phyloP scores from a whole-genome alignment of 37 sponge, comb jelly and placozoan genomes.

The Haliclona indistincta region DNA sequence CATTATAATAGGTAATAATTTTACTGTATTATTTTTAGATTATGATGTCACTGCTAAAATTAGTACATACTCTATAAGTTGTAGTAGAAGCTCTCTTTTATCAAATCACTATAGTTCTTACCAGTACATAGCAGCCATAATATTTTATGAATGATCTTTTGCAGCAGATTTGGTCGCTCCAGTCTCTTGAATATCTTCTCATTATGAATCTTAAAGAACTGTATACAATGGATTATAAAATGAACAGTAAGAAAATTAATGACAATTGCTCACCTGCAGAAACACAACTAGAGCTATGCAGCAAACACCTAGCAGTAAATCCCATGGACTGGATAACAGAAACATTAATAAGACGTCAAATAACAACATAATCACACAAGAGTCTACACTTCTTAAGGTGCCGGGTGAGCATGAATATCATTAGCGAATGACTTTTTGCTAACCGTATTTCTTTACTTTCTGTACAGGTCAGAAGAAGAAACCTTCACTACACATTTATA shows the following conservation, averaged over 20 bases:
- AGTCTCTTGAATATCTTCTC: conserved; percentile 24
- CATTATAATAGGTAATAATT: background rate
- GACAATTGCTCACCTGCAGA: conserved; percentile 60
- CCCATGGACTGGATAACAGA: conserved; percentile 55
- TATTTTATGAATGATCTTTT: conserved; percentile 61
- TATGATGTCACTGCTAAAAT: too few species aligned
- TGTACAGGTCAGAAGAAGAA: too few species aligned
- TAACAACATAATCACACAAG: background rate
- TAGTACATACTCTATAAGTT: background rate
- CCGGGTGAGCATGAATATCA: too few species aligned
- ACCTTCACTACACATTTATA: too few species aligned
- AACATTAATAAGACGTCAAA: background rate
- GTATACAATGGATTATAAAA: too few species aligned
- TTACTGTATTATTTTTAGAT: too few species aligned
- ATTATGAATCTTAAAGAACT: conserved; percentile 56
- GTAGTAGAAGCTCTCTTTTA: background rate
- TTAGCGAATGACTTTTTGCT: too few species aligned
- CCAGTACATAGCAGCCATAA: conserved; percentile 79
- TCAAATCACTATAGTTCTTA: conserved; percentile 13
- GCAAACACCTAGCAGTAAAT: conserved; percentile 58
- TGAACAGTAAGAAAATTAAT: background rate
- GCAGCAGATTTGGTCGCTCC: background rate
- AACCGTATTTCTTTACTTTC: too few species aligned
- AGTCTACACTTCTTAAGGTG: background rate
- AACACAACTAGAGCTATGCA: conserved; percentile 64